phyloP scores from a whole-genome alignment of 2,797 vertebrate genomes.

The Paramormyrops hopkinsi region DNA sequence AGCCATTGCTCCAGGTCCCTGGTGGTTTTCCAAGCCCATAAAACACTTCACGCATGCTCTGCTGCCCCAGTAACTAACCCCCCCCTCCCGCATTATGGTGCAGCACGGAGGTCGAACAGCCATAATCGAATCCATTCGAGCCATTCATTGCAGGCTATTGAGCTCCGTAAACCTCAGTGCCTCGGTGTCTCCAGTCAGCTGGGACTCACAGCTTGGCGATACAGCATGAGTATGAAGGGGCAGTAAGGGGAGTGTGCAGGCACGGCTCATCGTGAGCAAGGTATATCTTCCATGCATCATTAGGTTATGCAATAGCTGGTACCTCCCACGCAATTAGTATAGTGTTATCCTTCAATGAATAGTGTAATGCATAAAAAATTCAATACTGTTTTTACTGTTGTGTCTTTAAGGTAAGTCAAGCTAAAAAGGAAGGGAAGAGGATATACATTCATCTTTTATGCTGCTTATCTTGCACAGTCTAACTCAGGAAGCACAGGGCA shows the following conservation, averaged over 20 bases:
- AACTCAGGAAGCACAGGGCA: not conserved
- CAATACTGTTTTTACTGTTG: not conserved
- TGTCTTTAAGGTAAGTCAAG: not conserved
- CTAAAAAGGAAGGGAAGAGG: not conserved
- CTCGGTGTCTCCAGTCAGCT: not conserved
- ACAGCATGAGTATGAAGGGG: slow-evolving; percentile 16
- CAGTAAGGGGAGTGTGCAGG: slow-evolving; percentile 22
- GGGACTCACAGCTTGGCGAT: not conserved
- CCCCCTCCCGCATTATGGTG: not conserved
- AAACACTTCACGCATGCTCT: not conserved
- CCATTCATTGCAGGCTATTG: not conserved
- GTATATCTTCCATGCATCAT: not conserved
- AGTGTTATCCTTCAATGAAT: not conserved
- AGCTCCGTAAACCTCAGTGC: not conserved
- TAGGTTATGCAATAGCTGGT: not conserved
- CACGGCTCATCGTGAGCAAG: not conserved
- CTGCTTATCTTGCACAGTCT: not conserved
- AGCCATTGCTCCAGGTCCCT: not conserved
- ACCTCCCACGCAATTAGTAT: not conserved
- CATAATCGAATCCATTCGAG: not conserved
- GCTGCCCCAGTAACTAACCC: not conserved
- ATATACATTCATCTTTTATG: not conserved
- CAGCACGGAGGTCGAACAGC: not conserved
- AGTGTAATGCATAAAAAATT: not conserved
- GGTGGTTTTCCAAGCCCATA: not conserved